Percentiles rank a stretch among this genome's conserved stretches.
These are phyloP conservation scores for Pandemis heparana DNA, from an alignment of 2,888 invertebrate species.

Conservation along the genomic window DNA sequence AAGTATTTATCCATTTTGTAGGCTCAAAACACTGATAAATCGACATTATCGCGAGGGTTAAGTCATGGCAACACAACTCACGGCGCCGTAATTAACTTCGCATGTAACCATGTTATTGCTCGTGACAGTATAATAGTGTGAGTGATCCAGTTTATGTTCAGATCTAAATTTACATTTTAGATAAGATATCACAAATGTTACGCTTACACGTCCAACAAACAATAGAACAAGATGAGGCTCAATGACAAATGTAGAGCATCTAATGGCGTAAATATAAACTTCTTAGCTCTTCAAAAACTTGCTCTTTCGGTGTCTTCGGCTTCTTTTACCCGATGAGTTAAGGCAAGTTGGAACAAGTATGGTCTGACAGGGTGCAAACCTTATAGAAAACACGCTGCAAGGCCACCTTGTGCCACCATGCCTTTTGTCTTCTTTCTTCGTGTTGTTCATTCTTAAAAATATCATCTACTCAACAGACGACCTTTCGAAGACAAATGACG, in stretches of 20 bases:
- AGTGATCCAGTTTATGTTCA: conserved; percentile 29
- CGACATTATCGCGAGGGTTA: not conserved
- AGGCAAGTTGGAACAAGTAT: conserved; percentile 83
- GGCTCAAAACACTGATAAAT: not conserved
- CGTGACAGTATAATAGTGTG: conserved; percentile 16
- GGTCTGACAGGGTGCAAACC: conserved; percentile 87
- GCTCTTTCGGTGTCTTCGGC: not conserved
- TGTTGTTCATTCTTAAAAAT: conserved; percentile 25
- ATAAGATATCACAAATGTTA: conserved; percentile 8
- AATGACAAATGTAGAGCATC: conserved; percentile 3
- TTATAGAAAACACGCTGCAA: conserved; percentile 86
- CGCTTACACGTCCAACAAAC: conserved; percentile 6
- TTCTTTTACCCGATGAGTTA: conserved; percentile 50
- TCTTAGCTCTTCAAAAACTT: conserved; percentile 39
- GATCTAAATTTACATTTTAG: conserved; percentile 3
- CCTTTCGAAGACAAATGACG: not conserved
- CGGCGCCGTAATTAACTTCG: not conserved
- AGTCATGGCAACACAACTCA: not conserved
- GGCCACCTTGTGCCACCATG: conserved; percentile 83
- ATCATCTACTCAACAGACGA: not conserved
- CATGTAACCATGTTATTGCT: conserved; percentile 14
- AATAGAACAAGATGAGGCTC: not conserved
- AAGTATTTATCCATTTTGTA: not conserved
- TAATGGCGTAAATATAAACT: not conserved
- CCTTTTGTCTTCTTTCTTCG: conserved; percentile 49